Percentiles rank a stretch among this genome's conserved stretches.
Evolutionary conservation across 2,113 vertebrate genomes (phyloP).

Genomic region (Centropus unirufus): DNA sequence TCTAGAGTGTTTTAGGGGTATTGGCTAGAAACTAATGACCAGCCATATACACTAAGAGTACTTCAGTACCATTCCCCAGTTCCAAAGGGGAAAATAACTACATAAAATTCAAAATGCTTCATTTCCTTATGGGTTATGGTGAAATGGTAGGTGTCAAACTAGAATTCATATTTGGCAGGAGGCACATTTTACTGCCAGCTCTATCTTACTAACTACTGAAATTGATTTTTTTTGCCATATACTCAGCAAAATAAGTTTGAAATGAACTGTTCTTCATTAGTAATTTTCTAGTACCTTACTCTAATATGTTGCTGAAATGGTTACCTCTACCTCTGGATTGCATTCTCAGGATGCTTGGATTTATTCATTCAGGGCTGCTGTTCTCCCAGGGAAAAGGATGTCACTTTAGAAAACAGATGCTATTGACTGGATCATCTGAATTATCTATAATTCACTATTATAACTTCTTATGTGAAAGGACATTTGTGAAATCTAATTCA

Average conservation of each 20-base stretch:
- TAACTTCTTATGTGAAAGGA: not conserved
- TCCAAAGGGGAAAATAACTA: not conserved
- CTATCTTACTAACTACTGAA: not conserved
- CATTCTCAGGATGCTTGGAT: not conserved
- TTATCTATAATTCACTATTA: not conserved
- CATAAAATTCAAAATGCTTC: not conserved
- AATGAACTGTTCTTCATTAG: not conserved
- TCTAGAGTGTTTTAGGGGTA: not conserved
- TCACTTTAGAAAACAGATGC: not conserved
- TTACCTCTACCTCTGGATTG: not conserved
- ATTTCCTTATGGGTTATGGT: not conserved
- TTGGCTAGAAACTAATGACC: not conserved
- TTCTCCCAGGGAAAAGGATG: not conserved
- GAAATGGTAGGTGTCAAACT: not conserved
- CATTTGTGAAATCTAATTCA: not conserved
- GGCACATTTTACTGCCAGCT: not conserved
- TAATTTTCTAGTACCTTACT: not conserved
- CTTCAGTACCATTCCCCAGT: not conserved
- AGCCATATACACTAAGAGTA: not conserved
- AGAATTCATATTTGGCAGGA: not conserved
- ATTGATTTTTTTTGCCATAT: not conserved
- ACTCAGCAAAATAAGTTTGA: not conserved
- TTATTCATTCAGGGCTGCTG: not conserved
- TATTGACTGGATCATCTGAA: not conserved
- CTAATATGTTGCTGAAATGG: not conserved